Evolutionary conservation across 2,797 vertebrate species (phyloP), one percentile per base, ranked within the genome.

Genomic region (Lithobates sylvaticus): DNA sequence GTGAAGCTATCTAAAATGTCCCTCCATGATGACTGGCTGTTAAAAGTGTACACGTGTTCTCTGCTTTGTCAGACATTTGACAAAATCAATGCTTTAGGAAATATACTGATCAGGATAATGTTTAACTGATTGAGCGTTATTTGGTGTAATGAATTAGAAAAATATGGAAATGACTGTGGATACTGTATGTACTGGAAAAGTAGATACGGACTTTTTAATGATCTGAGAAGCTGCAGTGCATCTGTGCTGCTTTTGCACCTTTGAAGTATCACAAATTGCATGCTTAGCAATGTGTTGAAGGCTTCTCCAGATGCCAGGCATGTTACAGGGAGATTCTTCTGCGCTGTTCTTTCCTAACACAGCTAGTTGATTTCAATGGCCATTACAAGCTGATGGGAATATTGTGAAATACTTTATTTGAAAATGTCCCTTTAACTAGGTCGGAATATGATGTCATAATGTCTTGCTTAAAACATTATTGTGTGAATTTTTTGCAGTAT

Each of bases 201-300:
- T 65, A 65, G 27, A 82, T 78, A 68, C 47, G 13, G 76, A 68
- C 50, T 78, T 69, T 78, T 73, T 86, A 83, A 83, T 83, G 74
- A 78, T 74, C 50, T 72, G 54, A 72, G 77, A 69, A 18, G 64
- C 81, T 83, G 54, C 69, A 47, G 76, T 87, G 72, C 86, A 87
- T 87, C 86, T 87, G 86, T 87, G 86, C 81, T 79, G 81, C 80
- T 87, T 83, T 87, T 87, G 86, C 86, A 75, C 86, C 80, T 87
- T 87, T 54, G 23, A 73, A 64, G 74, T 67, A 72, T 87, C 76
- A 74, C 86, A 87, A 83, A 87, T 78, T 83, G 81, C 54, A 42
- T 78, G 81, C 32, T 78, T 87, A 83, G 86, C 36, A 87, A 87
- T 78, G 86, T 87, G 86, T 83, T 87, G 80, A 87, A 74, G 75